These are phyloP conservation scores for Cyprinodon tularosa DNA, from an alignment of 2,113 vertebrate genomes.

Conservation along the genomic window DNA sequence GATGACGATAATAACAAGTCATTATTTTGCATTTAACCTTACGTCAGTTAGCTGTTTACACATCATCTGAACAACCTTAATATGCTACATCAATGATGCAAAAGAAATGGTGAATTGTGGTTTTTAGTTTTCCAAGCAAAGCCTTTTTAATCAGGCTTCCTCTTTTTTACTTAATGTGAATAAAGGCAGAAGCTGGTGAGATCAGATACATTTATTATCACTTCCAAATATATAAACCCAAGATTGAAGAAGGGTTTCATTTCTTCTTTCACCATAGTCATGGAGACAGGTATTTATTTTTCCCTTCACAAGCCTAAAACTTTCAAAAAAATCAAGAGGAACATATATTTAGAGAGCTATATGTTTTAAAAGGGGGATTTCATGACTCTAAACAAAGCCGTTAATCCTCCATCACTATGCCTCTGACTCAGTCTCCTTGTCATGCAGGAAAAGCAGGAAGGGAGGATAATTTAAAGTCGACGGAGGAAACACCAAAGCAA, in stretches of 20 bases:
- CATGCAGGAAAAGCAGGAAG: conserved; percentile 19
- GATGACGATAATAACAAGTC: too few relatives aligned
- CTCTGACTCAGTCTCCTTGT: neutral
- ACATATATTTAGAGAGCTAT: conserved; percentile 24
- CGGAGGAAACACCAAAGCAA: conserved; percentile 58
- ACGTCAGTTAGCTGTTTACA: too few relatives aligned
- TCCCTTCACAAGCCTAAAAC: neutral
- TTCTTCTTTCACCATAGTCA: neutral
- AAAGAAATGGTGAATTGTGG: neutral
- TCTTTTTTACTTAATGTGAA: too few relatives aligned
- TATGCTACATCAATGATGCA: too few relatives aligned
- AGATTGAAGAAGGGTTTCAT: neutral
- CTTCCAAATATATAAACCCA: too few relatives aligned
- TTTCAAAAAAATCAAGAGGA: neutral
- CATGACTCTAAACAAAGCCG: neutral
- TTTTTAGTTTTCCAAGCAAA: too few relatives aligned
- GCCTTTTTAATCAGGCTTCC: neutral
- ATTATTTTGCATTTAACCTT: too few relatives aligned
- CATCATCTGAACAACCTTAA: too few relatives aligned
- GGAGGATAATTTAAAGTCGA: conserved; percentile 71
- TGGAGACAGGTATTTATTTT: conserved; percentile 1
- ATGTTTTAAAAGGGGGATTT: conserved; percentile 20
- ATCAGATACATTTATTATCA: too few relatives aligned
- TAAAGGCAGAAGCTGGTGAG: neutral
- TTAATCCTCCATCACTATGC: neutral